Evolutionary conservation across 2,888 invertebrate species (phyloP).

Genomic region (Limnephilus rhombicus): DNA sequence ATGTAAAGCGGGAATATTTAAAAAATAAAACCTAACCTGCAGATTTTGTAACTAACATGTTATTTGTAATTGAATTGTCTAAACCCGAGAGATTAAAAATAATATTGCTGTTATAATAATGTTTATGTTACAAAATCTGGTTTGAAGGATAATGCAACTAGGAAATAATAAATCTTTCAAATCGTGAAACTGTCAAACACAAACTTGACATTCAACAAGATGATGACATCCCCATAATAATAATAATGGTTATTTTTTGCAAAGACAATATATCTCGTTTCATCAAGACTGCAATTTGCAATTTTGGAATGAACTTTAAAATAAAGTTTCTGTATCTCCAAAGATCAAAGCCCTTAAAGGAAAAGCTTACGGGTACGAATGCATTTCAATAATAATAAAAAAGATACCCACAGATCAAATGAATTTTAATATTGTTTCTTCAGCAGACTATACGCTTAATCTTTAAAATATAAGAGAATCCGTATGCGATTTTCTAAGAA

Average conservation of each 20-base stretch:
- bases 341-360: neutral
- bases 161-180: neutral
- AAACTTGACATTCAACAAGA: neutral
- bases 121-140: neutral
- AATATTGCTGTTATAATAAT: neutral
- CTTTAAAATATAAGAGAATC: no score
- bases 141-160: neutral
- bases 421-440: no score
- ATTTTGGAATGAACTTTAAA: neutral
- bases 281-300: neutral
- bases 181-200: neutral
- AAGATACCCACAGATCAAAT: neutral
- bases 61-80: no score
- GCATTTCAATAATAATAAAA: neutral
- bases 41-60: no score
- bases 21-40: no score
- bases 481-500: no score
- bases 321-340: neutral
- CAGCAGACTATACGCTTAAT: no score
- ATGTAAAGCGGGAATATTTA: no score
- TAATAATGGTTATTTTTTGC: neutral
- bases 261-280: neutral
- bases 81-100: no score
- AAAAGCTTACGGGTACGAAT: neutral
- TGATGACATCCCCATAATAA: neutral